Conservation (phyloP, 37 sponge, comb jelly and placozoan genomes). For the Halisarca cf. caerulea region DNA sequence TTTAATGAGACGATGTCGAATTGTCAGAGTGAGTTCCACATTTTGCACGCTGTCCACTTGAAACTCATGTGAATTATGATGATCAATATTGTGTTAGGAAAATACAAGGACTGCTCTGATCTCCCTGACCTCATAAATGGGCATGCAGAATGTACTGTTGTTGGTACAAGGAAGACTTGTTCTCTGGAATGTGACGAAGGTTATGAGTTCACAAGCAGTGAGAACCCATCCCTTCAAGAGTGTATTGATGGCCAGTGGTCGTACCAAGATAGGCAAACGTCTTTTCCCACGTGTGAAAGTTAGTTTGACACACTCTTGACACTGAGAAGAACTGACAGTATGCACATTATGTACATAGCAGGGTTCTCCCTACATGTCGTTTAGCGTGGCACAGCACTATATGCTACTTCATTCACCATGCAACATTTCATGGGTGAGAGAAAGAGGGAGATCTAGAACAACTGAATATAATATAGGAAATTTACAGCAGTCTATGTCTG, state of each 20-base stretch:
- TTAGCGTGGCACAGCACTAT: too few relatives aligned
- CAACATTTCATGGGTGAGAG: too few relatives aligned
- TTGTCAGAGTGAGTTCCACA: not conserved
- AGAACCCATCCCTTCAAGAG: not conserved
- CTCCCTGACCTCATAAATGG: not conserved
- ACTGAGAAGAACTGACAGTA: too few relatives aligned
- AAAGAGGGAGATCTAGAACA: too few relatives aligned
- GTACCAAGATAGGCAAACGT: not conserved
- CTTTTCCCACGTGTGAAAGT: slow-evolving; percentile 25
- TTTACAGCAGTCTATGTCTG: too few relatives aligned
- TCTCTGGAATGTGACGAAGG: not conserved
- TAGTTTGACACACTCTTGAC: too few relatives aligned
- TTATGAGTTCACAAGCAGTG: not conserved
- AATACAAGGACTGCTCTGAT: not conserved
- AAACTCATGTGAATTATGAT: not conserved
- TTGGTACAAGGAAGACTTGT: not conserved
- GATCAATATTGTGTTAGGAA: too few relatives aligned
- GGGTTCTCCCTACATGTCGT: too few relatives aligned
- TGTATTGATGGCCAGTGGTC: slow-evolving; percentile 12
- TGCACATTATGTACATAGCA: not conserved
- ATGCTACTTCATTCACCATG: too few relatives aligned
- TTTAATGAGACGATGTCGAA: not conserved
- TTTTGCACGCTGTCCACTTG: not conserved
- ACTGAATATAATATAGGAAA: too few relatives aligned
- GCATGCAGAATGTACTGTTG: not conserved